These are phyloP conservation scores for Dromococcyx pavoninus DNA, from an alignment of 2,797 vertebrate species.

Conservation along the genomic window DNA sequence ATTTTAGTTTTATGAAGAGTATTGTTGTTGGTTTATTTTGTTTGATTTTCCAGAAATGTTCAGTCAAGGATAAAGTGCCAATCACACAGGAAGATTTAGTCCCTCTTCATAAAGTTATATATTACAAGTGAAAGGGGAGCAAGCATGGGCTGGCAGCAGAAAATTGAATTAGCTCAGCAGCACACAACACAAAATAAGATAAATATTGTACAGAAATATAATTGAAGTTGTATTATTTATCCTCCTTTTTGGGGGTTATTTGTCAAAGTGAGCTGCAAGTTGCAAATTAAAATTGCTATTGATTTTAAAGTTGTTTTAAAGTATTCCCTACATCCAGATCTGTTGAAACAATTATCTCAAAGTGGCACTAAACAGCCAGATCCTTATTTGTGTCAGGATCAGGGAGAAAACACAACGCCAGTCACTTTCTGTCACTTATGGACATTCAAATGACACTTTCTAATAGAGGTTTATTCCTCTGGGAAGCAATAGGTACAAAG, in stretches of 20 bases:
- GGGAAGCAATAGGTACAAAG: background rate
- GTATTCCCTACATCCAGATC: constrained; percentile 35
- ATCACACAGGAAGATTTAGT: constrained; percentile 44
- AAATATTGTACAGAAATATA: constrained; percentile 73
- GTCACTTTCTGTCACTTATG: background rate
- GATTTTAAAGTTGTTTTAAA: constrained; percentile 65
- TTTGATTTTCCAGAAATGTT: background rate
- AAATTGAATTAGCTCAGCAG: constrained; percentile 73
- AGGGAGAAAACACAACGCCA: background rate
- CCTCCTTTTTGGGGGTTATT: constrained; percentile 42
- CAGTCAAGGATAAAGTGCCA: constrained; percentile 13
- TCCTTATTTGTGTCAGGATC: background rate
- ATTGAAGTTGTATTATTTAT: constrained; percentile 71
- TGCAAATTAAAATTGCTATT: constrained; percentile 69
- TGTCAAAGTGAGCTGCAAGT: constrained; percentile 57
- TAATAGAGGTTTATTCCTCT: background rate
- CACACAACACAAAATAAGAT: constrained; percentile 68
- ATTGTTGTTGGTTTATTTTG: background rate
- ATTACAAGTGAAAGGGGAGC: constrained; percentile 65
- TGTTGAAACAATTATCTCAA: constrained; percentile 55
- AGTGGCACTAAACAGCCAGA: constrained; percentile 1
- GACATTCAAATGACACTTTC: background rate
- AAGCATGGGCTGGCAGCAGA: constrained; percentile 67
- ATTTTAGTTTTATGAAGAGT: background rate
- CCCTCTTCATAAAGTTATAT: constrained; percentile 53